Conservation (phyloP, 2,888 invertebrate species). For the Acleris sparsana region DNA sequence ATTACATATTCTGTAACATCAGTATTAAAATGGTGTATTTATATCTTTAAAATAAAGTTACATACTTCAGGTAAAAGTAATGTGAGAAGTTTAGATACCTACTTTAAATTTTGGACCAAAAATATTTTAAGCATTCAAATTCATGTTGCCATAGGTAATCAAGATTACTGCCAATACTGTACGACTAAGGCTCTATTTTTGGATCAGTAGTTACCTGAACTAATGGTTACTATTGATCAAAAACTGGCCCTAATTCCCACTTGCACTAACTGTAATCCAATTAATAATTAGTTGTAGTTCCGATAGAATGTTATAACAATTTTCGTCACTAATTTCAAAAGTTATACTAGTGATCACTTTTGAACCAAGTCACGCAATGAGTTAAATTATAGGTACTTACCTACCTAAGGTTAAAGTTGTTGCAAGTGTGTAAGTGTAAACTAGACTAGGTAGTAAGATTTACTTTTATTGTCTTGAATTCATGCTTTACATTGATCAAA, state of each 20-base stretch:
- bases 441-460: constrained; percentile 24
- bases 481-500: constrained; percentile 15
- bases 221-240: too few species aligned
- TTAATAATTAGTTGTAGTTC: neutral
- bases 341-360: too few species aligned
- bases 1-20: constrained; percentile 71
- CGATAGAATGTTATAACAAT: neutral
- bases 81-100: constrained; percentile 67
- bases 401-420: constrained; percentile 29
- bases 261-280: constrained; percentile 32
- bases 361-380: too few species aligned
- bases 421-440: constrained; percentile 26
- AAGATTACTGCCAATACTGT: constrained; percentile 74
- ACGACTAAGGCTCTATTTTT: constrained; percentile 1
- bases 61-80: constrained; percentile 52
- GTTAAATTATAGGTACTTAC: neutral
- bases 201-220: too few species aligned
- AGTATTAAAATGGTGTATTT: constrained; percentile 82
- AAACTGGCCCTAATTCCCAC: constrained; percentile 1
- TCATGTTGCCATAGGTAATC: constrained; percentile 78
- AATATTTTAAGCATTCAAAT: constrained; percentile 78
- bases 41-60: constrained; percentile 58
- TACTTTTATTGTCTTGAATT: constrained; percentile 9
- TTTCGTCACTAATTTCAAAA: too few species aligned
- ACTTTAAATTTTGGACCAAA: constrained; percentile 77